phyloP scores from a whole-genome alignment of 2,797 vertebrate genomes.

The Dendrocincla tyrannina region DNA sequence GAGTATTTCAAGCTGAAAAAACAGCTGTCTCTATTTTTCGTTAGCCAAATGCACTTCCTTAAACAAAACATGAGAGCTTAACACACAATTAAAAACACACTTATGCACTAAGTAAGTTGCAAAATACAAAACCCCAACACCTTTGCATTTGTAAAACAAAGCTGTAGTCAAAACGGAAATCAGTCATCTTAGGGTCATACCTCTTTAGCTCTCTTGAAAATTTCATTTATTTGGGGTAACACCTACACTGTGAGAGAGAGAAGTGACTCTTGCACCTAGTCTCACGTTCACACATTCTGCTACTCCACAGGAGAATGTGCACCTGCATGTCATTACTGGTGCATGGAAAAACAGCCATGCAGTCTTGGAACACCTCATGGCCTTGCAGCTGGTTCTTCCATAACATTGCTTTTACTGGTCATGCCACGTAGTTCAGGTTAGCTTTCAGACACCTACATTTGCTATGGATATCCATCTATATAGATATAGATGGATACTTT shows the following conservation, averaged over 20 bases:
- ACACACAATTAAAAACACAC: background rate
- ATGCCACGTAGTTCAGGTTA: background rate
- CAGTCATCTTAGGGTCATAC: background rate
- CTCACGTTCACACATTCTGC: accelerated
- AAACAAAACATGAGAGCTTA: background rate
- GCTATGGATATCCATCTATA: accelerated
- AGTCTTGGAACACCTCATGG: background rate
- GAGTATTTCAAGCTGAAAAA: background rate
- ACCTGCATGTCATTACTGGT: accelerated
- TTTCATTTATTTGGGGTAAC: background rate
- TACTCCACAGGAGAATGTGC: background rate
- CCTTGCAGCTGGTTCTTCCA: background rate
- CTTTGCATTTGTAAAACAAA: background rate
- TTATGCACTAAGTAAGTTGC: background rate
- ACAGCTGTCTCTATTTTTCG: background rate
- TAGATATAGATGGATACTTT: background rate
- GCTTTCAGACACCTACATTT: background rate
- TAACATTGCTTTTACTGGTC: background rate
- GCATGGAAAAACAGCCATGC: background rate
- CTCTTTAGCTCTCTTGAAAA: background rate
- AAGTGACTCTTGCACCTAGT: background rate
- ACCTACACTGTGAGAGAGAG: background rate
- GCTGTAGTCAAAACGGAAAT: background rate
- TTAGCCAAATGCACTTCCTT: background rate
- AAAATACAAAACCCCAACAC: background rate